These are phyloP conservation scores for Cryptocheilus praepositus DNA, from an alignment of 2,888 invertebrate species.

Conservation along the genomic window DNA sequence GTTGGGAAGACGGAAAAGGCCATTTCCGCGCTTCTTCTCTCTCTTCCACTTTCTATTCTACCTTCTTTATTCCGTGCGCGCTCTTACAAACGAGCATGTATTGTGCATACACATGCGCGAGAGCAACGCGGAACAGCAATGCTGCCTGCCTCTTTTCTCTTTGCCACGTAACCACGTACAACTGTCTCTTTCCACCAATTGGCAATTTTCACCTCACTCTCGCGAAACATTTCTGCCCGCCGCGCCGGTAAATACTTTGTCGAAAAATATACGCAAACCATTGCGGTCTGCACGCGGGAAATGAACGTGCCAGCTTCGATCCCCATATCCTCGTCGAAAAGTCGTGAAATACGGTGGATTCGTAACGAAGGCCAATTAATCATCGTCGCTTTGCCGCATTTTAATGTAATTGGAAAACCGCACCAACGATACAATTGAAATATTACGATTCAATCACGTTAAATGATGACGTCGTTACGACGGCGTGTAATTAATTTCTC, in stretches of 20 bases:
- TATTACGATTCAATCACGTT: constrained; percentile 18
- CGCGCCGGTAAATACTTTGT: not conserved
- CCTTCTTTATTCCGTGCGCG: constrained; percentile 24
- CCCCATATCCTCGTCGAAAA: not conserved
- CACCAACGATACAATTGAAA: constrained; percentile 22
- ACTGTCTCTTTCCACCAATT: constrained; percentile 24
- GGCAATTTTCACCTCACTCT: constrained; percentile 33
- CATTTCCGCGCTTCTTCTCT: constrained; percentile 48
- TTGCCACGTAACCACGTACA: not conserved
- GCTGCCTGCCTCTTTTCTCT: constrained; percentile 16
- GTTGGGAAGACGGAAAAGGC: constrained; percentile 51
- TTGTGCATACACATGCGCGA: not conserved
- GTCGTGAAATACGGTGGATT: constrained; percentile 24
- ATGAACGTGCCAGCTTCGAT: not conserved
- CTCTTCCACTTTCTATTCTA: constrained; percentile 21
- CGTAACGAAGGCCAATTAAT: constrained; percentile 35
- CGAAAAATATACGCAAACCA: not conserved
- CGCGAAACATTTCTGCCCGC: constrained; percentile 24
- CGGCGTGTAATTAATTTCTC: not conserved
- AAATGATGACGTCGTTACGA: not conserved
- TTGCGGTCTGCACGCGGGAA: constrained; percentile 12
- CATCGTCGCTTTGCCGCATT: constrained; percentile 27
- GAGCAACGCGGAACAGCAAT: not conserved
- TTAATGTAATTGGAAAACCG: constrained; percentile 33
- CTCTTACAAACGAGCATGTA: constrained; percentile 10